phyloP scores from a whole-genome alignment of 2,113 vertebrate genomes.

The Otis tarda region DNA sequence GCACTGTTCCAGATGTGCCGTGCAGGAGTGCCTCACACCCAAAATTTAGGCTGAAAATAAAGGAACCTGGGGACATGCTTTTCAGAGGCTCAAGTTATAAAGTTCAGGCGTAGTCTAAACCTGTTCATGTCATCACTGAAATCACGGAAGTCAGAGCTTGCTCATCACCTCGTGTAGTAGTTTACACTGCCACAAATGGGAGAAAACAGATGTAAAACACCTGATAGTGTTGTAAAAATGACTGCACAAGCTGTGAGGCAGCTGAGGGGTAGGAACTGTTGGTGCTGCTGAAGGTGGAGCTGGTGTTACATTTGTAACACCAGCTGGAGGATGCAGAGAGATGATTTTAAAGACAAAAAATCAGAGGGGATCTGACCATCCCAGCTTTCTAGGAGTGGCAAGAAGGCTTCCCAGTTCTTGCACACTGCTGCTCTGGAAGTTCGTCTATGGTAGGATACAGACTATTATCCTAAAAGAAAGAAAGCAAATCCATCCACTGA shows the following conservation, averaged over 20 bases:
- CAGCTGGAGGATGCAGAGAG: not conserved
- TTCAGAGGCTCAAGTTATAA: not conserved
- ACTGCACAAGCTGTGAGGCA: not conserved
- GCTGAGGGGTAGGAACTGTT: not conserved
- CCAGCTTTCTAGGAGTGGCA: not conserved
- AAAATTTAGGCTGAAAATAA: constrained; percentile 18
- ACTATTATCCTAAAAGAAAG: not conserved
- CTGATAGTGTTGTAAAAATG: not conserved
- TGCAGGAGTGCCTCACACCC: not conserved
- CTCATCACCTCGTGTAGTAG: not conserved
- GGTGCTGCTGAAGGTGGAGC: not conserved
- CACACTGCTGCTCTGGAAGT: not conserved
- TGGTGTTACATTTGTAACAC: not conserved
- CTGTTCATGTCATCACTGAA: not conserved
- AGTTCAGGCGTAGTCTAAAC: not conserved
- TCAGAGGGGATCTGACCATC: not conserved
- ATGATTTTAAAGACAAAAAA: not conserved
- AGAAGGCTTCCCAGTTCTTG: not conserved
- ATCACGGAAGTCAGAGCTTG: not conserved
- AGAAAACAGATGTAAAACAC: not conserved
- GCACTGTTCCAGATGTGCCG: not conserved
- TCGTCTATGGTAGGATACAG: not conserved
- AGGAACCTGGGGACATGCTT: not conserved
- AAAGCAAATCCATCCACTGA: not conserved
- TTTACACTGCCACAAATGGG: not conserved